Evolutionary conservation across 1,140 invertebrate genomes (phyloP).

Genomic region (Zophobas atratus): DNA sequence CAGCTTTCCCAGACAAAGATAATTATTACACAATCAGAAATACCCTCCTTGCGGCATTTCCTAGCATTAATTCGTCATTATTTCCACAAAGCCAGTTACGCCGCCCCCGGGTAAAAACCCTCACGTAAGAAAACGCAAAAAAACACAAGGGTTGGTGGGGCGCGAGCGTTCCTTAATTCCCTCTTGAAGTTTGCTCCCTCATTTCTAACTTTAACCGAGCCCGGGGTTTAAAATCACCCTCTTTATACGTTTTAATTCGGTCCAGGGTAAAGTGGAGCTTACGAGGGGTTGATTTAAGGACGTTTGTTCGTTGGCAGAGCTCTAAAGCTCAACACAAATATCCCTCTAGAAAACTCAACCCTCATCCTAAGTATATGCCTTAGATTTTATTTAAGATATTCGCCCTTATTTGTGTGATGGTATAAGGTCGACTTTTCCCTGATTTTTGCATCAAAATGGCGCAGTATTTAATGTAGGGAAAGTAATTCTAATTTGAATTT

Average conservation of each 20-base stretch:
- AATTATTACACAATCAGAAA: no score
- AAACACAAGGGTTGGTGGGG: background rate
- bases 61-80: no score
- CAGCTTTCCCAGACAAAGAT: no score
- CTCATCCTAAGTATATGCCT: conserved; percentile 59
- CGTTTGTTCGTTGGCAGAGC: conserved; percentile 24
- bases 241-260: conserved; percentile 51
- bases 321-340: conserved; percentile 58
- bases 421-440: conserved; percentile 56
- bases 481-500: conserved; percentile 65
- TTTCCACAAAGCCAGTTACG: no score
- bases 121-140: background rate
- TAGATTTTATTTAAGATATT: conserved; percentile 61
- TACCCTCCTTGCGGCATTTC: no score
- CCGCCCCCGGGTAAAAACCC: background rate
- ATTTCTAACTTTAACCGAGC: conserved; percentile 59
- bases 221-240: conserved; percentile 60
- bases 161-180: conserved; percentile 53
- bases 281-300: conserved; percentile 8
- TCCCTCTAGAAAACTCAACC: conserved; percentile 61
- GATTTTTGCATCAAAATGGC: conserved; percentile 61
- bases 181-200: conserved; percentile 58
- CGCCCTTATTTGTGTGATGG: conserved; percentile 53
- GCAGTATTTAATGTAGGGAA: conserved; percentile 64
- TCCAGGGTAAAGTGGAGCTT: conserved; percentile 26